Conservation (phyloP, 2,113 vertebrate species). For the Tachysurus fulvidraco region DNA sequence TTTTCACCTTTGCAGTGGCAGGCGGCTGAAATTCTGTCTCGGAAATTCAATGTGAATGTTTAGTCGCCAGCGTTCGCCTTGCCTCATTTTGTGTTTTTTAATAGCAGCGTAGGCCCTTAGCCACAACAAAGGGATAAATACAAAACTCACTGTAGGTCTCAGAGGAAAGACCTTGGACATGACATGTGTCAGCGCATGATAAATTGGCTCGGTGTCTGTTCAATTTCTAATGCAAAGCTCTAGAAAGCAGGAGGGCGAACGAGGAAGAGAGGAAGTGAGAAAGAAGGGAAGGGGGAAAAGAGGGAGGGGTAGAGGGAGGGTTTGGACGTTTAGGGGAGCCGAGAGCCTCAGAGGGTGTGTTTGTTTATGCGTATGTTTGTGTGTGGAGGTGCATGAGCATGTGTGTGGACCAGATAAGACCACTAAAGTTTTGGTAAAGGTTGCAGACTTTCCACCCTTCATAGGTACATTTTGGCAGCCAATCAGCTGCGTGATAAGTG, state of each 20-base stretch:
- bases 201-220: conserved; percentile 99
- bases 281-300: conserved; percentile 34
- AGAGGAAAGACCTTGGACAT: conserved; percentile 94
- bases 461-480: conserved; percentile 88
- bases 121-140: conserved; percentile 96
- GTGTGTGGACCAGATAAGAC: conserved; percentile 90
- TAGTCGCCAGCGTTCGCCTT: conserved; percentile 66
- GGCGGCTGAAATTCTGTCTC: conserved; percentile 60
- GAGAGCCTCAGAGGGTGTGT: conserved; percentile 88
- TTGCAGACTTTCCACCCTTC: conserved; percentile 85
- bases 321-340: conserved; percentile 79
- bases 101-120: conserved; percentile 79
- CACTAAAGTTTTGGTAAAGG: conserved; percentile 88
- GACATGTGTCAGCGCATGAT: conserved; percentile 99
- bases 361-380: conserved; percentile 86
- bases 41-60: conserved; percentile 70
- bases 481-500: conserved; percentile 75
- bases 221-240: conserved; percentile 99
- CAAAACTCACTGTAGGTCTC: conserved; percentile 88
- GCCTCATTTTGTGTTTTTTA: conserved; percentile 69
- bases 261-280: conserved; percentile 45
- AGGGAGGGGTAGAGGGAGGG: conserved; percentile 66
- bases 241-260: conserved; percentile 76
- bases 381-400: conserved; percentile 78
- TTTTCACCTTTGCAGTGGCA: conserved; percentile 68